A percentile compares a stretch with the other conserved stretches of the same genome.
Conservation (phyloP, 2,113 vertebrate genomes). For the Diglossa brunneiventris region DNA sequence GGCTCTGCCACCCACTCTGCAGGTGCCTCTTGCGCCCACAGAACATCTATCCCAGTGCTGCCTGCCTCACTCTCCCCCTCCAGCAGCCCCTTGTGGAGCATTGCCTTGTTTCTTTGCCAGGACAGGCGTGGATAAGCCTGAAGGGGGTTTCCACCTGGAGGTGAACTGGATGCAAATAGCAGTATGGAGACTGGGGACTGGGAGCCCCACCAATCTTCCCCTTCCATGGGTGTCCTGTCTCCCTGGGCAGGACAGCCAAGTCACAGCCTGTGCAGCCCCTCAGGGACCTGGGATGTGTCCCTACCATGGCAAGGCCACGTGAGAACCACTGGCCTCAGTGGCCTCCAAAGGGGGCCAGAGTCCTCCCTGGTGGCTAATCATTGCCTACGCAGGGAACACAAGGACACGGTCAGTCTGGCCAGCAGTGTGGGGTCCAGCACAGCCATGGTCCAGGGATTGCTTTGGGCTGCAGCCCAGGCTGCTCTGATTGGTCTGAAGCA, state of each 20-base stretch:
- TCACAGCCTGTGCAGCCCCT: not conserved
- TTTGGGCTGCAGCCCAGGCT: not conserved
- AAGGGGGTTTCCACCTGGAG: not conserved
- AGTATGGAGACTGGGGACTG: not conserved
- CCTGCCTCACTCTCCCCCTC: not conserved
- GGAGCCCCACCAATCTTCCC: not conserved
- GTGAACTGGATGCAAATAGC: not conserved
- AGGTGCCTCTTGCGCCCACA: not conserved
- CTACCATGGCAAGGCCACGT: rapidly evolving
- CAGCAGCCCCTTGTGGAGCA: not conserved
- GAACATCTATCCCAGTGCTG: not conserved
- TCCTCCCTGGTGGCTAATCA: not conserved
- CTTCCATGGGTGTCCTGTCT: not conserved
- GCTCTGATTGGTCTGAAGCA: not conserved
- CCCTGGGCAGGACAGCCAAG: not conserved
- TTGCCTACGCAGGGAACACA: rapidly evolving
- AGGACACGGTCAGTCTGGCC: rapidly evolving
- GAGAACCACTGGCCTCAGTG: not conserved
- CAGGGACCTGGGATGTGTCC: not conserved
- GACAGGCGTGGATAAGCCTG: not conserved
- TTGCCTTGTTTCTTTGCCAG: not conserved
- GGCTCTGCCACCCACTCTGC: not conserved
- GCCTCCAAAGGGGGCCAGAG: not conserved
- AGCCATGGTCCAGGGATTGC: not conserved
- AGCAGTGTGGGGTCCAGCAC: rapidly evolving